Conservation (phyloP, 1,140 invertebrate genomes). For the Zaprionus ghesquierei region DNA sequence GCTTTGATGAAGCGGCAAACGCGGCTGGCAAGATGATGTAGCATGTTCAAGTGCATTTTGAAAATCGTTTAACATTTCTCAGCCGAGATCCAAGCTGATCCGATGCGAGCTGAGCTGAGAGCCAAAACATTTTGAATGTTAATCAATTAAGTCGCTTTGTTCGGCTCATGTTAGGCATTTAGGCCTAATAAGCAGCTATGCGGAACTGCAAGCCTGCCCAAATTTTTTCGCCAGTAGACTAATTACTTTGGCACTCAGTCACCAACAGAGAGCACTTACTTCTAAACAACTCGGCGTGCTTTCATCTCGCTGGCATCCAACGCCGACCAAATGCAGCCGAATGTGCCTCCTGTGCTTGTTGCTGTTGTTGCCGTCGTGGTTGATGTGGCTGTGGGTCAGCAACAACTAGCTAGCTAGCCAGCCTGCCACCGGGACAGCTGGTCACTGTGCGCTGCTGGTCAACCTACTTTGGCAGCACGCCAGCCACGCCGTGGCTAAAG, state of each 20-base stretch:
- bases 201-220: slow-evolving; percentile 72
- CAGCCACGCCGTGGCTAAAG: slow-evolving; percentile 19
- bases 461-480: slow-evolving; percentile 69
- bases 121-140: slow-evolving; percentile 48
- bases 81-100: background rate
- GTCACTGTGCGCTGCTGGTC: slow-evolving; percentile 44
- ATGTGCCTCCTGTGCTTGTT: background rate
- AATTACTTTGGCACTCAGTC: slow-evolving; percentile 77
- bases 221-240: slow-evolving; percentile 69
- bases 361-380: slow-evolving; percentile 6
- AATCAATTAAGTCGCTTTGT: slow-evolving; percentile 60
- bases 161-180: slow-evolving; percentile 36
- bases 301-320: slow-evolving; percentile 74
- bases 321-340: slow-evolving; percentile 50
- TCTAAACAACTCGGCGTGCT: slow-evolving; percentile 54
- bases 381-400: slow-evolving; percentile 60
- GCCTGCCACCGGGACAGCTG: slow-evolving; percentile 52
- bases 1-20: slow-evolving; percentile 58
- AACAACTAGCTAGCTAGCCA: slow-evolving; percentile 10
- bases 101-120: background rate
- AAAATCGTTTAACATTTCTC: slow-evolving; percentile 50
- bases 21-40: slow-evolving; percentile 46
- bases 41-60: slow-evolving; percentile 75
- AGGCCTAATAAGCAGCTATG: slow-evolving; percentile 75
- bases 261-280: slow-evolving; percentile 37